Evolutionary conservation across 2,797 vertebrate genomes (phyloP).

Genomic region (Rhinichthys osculus): DNA sequence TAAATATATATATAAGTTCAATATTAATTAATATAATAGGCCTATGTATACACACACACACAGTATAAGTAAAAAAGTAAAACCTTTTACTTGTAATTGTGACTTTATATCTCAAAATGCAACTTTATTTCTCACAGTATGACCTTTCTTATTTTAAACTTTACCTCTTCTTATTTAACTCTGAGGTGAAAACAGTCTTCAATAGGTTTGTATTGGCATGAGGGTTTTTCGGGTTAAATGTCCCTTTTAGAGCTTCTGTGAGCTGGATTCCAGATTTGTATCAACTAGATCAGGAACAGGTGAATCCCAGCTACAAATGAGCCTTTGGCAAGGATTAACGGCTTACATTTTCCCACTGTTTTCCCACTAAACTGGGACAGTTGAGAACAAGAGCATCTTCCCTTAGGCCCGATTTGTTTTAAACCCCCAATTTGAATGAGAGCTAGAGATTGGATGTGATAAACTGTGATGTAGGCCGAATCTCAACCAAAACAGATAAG

Average conservation of each 20-base stretch:
- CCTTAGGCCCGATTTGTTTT: constrained; percentile 18
- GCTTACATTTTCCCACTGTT: constrained; percentile 6
- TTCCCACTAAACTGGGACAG: constrained; percentile 26
- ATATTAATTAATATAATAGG: too few species aligned
- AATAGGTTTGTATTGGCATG: neutral
- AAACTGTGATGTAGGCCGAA: neutral
- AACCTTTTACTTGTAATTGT: too few species aligned
- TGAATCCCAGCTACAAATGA: constrained; percentile 21
- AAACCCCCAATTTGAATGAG: constrained; percentile 27
- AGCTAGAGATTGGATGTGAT: constrained; percentile 30
- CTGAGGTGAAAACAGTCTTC: neutral
- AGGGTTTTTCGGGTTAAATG: neutral
- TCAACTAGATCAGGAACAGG: constrained; percentile 12
- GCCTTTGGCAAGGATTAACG: constrained; percentile 35
- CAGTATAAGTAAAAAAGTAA: too few species aligned
- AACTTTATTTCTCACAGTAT: neutral
- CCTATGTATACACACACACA: too few species aligned
- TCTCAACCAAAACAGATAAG: constrained; percentile 26
- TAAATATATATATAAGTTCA: too few species aligned
- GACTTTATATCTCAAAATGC: neutral
- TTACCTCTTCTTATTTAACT: neutral
- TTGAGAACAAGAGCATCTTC: constrained; percentile 37
- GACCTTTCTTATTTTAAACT: neutral
- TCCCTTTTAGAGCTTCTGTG: neutral
- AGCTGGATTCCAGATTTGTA: neutral